Base-by-base conservation (phyloP, 2,113 vertebrate species). In the Glareola pratincola region DNA sequence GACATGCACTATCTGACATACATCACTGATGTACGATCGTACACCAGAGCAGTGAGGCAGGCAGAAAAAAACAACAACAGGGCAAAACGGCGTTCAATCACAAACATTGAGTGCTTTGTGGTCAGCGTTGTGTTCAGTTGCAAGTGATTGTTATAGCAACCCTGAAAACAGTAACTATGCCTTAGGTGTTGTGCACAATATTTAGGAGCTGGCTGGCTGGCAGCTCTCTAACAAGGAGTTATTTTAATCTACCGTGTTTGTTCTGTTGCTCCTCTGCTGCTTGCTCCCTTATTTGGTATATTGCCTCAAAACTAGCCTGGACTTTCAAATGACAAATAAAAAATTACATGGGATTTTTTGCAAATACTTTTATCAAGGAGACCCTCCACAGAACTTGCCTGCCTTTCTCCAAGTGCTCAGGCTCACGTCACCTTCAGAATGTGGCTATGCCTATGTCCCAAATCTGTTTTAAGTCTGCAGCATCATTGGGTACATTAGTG, bases 11-110 rank as follows among this genome's bases (percentile, higher is more conserved):
- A 1, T 14, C 24, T 85, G 74, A 29, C 75, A 14, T 9, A 8
- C 19, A 1, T 4, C 1, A 1, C 37, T 41, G 53, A 4, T 29
- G 45, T 8, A 0, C 4, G 34, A 22, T 60, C 21, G 8, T 9
- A 9, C 14, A 54, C 2, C 84, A 68, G 48, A 24, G 63, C 43
- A 9, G 30, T 8, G 18, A 48, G 71, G 36, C 48, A 69, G 59
- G 56, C 50, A 43, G 51, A 17, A 60, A 39, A 14, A 39, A 14
- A n/a, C 11, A 29, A 43, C 24, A 27, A 3, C 6, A 3, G 13
- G 14, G 27, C 1, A 18, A 37, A 34, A 36, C 10, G n/a, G 62
- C 7, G 43, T 19, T 91, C 39, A n/a, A 0, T 23, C 51, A 14
- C 20, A 39, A 79, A 51, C 5, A 20, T 1, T 0, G 43, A 54